Percentiles rank a stretch among this genome's conserved stretches.
Evolutionary conservation across 2,113 vertebrate species (phyloP).

Genomic region (Lutjanus erythropterus): DNA sequence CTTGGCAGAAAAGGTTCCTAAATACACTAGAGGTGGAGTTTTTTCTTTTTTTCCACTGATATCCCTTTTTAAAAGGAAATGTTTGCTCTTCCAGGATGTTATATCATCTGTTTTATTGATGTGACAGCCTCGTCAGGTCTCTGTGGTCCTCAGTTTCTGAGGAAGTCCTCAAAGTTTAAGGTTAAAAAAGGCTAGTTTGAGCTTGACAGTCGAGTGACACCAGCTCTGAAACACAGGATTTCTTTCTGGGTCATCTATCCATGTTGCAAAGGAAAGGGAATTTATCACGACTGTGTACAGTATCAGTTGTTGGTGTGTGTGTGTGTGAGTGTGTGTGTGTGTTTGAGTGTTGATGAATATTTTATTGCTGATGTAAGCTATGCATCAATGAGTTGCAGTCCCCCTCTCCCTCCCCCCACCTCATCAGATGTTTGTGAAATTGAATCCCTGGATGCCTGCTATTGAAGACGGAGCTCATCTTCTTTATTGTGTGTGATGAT

Average conservation of each 20-base stretch:
- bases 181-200: conserved; percentile 25
- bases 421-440: conserved; percentile 66
- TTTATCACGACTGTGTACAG: conserved; percentile 47
- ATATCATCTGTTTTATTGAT: conserved; percentile 58
- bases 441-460: conserved; percentile 61
- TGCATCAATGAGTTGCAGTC: conserved; percentile 60
- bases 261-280: conserved; percentile 50
- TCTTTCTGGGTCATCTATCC: conserved; percentile 54
- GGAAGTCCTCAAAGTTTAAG: conserved; percentile 16
- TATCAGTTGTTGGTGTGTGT: conserved; percentile 54
- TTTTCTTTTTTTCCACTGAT: conserved; percentile 15
- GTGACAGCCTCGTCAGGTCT: conserved; percentile 32
- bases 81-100: conserved; percentile 47
- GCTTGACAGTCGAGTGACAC: conserved; percentile 9
- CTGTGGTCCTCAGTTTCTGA: conserved; percentile 30
- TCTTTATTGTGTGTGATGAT: conserved; percentile 65
- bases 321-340: conserved; percentile 24
- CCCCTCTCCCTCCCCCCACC: background rate
- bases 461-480: conserved; percentile 47
- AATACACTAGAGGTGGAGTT: conserved; percentile 37
- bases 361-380: conserved; percentile 73
- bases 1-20: conserved; percentile 51
- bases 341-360: conserved; percentile 72
- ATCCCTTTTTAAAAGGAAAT: conserved; percentile 17
- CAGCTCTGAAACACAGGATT: conserved; percentile 9